phyloP scores from a whole-genome alignment of 2,888 invertebrate genomes.

The Stenichneumon culpator region DNA sequence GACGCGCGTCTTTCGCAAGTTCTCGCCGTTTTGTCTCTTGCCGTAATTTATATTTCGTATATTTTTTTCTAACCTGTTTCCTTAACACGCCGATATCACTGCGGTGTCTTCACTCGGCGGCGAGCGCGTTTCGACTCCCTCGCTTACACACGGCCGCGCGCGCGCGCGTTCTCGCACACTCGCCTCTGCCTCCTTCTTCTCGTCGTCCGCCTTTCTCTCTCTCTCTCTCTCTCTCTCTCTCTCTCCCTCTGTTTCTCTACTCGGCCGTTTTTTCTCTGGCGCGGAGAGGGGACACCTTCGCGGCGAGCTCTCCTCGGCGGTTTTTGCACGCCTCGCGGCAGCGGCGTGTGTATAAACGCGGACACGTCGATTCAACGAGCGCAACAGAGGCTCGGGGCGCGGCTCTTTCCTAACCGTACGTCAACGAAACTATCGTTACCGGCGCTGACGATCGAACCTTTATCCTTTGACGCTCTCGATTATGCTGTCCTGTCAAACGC shows the following conservation, averaged over 20 bases:
- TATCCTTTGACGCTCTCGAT: conserved; percentile 8
- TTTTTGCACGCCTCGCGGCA: background rate
- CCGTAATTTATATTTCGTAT: background rate
- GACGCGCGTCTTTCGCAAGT: background rate
- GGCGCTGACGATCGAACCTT: background rate
- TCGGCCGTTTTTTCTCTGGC: background rate
- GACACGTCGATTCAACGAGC: conserved; percentile 4
- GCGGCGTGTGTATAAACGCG: conserved; percentile 6
- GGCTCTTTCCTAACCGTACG: conserved; percentile 3
- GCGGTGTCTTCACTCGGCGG: conserved; percentile 4
- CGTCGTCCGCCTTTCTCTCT: background rate
- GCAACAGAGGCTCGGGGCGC: conserved; percentile 38
- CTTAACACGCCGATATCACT: background rate
- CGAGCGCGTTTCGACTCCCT: conserved; percentile 6
- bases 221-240: background rate
- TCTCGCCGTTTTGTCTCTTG: background rate
- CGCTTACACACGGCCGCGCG: background rate
- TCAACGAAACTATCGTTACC: conserved; percentile 43
- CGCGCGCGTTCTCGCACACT: background rate
- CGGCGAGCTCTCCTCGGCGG: conserved; percentile 4
- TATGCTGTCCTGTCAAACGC: background rate
- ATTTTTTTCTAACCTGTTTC: conserved; percentile 3
- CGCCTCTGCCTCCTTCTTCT: background rate
- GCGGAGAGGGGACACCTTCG: conserved; percentile 9
- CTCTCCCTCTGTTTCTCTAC: background rate